Base-by-base conservation (phyloP, 2,113 vertebrate species). In the Hippocampus zosterae region DNA sequence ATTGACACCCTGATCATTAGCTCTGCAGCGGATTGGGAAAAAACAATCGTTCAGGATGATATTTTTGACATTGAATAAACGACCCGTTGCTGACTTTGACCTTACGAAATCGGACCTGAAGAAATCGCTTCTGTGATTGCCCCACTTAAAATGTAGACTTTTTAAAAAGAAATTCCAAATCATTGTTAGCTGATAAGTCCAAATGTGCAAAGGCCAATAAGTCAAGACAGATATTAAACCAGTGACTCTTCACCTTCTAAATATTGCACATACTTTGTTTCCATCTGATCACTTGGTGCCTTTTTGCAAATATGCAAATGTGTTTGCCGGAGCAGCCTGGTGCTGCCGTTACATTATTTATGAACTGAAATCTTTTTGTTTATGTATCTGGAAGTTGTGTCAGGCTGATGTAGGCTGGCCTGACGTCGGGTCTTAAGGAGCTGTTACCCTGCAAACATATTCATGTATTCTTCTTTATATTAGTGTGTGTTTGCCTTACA, bases 381-480 rank as follows among this genome's bases (percentile, higher is more conserved):
- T 75, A 72, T 72, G 74, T 74, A 77, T 57, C 75, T 76, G 56
- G 65, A 70, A 72, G 74, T 73, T 64, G 44, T 70, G 73, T 84
- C 72, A 61, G 71, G 27, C 70, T 69, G 77, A 79, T 84, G 72
- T 64, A 73, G 72, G 74, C 21, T 73, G 25, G 77, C 57, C 81
- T 69, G 71, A 83, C 72, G 73, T 68, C 65, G 69, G 80, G 73
- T 81, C 77, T 68, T n/a, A 74, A 79, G 74, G 76, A 82, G 70
- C 67, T 37, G 75, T 74, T 65, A 68, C 63, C 55, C 37, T 72
- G 52, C 8, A 77, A 84, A 78, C 76, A 76, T 80, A 83, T 88
- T 88, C 83, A 81, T 87, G 56, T 84, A 82, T 84, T 88, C 83
- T 82, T 85, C 80, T 82, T 82, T 83, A 85, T 81, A 76, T 83